Conservation (phyloP, 2,113 vertebrate genomes). For the Glaucomys volans region DNA sequence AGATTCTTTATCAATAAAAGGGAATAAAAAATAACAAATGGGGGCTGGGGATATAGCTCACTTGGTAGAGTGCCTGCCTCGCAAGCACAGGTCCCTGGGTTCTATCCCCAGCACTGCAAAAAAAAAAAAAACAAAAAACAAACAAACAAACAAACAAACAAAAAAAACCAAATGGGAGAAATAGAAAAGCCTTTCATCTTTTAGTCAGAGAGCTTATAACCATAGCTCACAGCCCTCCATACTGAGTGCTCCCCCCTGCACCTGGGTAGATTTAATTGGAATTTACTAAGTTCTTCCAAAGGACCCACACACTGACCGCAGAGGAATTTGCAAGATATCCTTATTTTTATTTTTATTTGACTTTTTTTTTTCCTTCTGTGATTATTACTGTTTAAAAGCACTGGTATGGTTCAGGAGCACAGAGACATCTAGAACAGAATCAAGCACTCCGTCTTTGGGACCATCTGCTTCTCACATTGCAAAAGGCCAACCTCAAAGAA, state of each 20-base stretch:
- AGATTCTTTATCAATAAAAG: slow-evolving; percentile 68
- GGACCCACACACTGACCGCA: slow-evolving; percentile 15
- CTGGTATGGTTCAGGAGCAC: neutral
- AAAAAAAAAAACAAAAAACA: too few relatives aligned
- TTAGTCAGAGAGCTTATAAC: slow-evolving; percentile 48
- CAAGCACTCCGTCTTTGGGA: neutral
- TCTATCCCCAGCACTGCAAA: too few relatives aligned
- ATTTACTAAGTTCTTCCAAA: slow-evolving; percentile 47
- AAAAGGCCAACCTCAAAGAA: neutral
- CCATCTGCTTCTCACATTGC: neutral
- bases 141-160: too few relatives aligned
- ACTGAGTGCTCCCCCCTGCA: neutral
- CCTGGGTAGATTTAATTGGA: slow-evolving; percentile 68
- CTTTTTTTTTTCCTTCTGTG: neutral
- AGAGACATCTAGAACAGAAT: neutral
- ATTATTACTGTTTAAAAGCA: slow-evolving; percentile 46
- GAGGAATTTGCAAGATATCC: neutral
- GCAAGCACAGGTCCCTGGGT: too few relatives aligned
- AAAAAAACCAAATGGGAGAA: slow-evolving; percentile 56
- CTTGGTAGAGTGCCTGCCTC: too few relatives aligned
- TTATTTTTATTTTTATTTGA: neutral
- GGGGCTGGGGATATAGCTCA: too few relatives aligned
- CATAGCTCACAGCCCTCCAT: slow-evolving; percentile 23
- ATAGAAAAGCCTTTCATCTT: slow-evolving; percentile 73
- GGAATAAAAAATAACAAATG: slow-evolving; percentile 50